Base-by-base conservation (phyloP, 2,888 invertebrate genomes). In the Oxyscelio sp. region DNA sequence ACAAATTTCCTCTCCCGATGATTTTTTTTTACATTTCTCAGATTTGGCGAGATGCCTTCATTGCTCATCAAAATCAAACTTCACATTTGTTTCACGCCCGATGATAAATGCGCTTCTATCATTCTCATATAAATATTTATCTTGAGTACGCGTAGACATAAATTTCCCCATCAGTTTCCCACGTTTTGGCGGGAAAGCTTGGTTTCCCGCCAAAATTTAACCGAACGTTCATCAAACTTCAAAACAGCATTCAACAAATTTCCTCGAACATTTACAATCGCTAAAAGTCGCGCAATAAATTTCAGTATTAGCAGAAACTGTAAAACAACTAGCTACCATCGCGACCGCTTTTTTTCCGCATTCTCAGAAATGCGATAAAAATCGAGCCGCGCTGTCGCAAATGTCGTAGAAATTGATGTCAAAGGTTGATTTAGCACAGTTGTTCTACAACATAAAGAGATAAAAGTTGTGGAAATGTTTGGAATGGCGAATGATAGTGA, bases 391-490 rank as follows among this genome's bases (percentile, higher is more conserved):
- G n/a, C 22, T n/a, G n/a, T 40, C 40, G n/a, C 24, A 50, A 27
- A 73, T 52, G 43, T 52, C 50, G 50, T 40, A 70, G 63, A 78
- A 78, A 78, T 70, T 70, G 54, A 61, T 61, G 70, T 61, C 70
- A 70, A 78, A 70, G 63, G 56, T 71, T 79, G 65, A 61, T 79
- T 79, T 65, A 54, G 58, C 48, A 50, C 17, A 8, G 63, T 63
- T 63, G 63, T 59, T 78, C 61, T 61, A 77, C 61, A 52, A 34
- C n/a, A 54, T 73, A 73, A 66, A 54, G 45, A 58, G 52, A 78
- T 68, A 68, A 79, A 79, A 79, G 65, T 71, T 65, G 58, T 58
- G 65, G 27, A 73, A 73, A 79, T 65, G 65, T 65, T 43, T 73
- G 65, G 50, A 71, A 56, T 58, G 40, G 79, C 65, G 34, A 65